Evolutionary conservation across 2,113 vertebrate genomes (phyloP).

Genomic region (Spea bombifrons): DNA sequence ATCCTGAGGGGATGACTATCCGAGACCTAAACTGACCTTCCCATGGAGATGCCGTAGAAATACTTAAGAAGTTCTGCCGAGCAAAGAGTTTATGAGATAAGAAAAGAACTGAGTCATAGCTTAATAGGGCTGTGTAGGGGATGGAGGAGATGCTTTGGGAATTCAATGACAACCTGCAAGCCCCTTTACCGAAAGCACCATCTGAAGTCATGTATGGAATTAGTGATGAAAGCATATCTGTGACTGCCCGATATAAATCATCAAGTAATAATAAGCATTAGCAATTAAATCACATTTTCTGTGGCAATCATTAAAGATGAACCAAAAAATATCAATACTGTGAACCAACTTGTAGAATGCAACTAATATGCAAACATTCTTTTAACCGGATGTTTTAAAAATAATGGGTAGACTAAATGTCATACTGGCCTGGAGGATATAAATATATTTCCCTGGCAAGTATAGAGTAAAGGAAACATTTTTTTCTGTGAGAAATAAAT

Average conservation of each 20-base stretch:
- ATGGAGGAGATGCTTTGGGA: neutral
- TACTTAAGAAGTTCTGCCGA: slow-evolving; percentile 50
- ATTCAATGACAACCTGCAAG: slow-evolving; percentile 13
- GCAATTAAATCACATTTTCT: slow-evolving; percentile 3
- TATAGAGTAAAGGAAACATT: no score
- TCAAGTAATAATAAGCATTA: slow-evolving; percentile 19
- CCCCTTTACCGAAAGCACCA: neutral
- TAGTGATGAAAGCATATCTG: slow-evolving; percentile 17
- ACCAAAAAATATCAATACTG: slow-evolving; percentile 7
- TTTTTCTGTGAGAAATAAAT: no score
- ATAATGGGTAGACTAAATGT: no score
- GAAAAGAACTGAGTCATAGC: slow-evolving; percentile 49
- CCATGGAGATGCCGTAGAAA: slow-evolving; percentile 37
- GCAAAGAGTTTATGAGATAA: slow-evolving; percentile 49
- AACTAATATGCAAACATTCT: slow-evolving; percentile 15
- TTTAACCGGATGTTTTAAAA: neutral
- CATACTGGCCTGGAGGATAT: no score
- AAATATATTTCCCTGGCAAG: no score
- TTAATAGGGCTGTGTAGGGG: slow-evolving; percentile 41
- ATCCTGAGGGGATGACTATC: slow-evolving; percentile 41
- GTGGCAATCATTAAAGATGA: slow-evolving; percentile 27
- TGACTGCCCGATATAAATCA: neutral
- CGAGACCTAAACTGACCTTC: slow-evolving; percentile 50
- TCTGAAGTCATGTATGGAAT: slow-evolving; percentile 26
- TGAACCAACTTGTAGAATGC: slow-evolving; percentile 14